Evolutionary conservation across 2,888 invertebrate species (phyloP).

Genomic region (Drosophila anceps): DNA sequence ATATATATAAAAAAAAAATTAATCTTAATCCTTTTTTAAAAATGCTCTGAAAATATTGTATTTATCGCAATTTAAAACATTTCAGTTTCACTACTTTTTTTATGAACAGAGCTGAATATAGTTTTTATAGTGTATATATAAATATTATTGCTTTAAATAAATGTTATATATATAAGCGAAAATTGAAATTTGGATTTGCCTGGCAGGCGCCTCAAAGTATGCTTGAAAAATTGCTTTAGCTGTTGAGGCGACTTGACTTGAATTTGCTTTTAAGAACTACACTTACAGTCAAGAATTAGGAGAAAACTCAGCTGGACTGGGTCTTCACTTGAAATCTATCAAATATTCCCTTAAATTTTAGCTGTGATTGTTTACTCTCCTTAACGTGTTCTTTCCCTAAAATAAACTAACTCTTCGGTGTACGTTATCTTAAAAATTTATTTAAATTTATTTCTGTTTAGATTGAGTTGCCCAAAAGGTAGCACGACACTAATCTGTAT

Average conservation of each 20-base stretch:
- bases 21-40: no score
- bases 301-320: background rate
- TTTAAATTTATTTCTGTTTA: no score
- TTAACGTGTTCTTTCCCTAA: no score
- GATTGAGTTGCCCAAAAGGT: no score
- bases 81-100: no score
- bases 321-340: background rate
- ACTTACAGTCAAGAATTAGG: no score
- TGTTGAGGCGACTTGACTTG: background rate
- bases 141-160: background rate
- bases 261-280: background rate
- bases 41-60: no score
- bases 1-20: no score
- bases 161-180: background rate
- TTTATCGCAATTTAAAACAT: no score
- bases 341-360: background rate
- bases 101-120: background rate
- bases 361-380: background rate
- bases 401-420: no score
- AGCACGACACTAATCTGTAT: no score
- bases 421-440: no score
- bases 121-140: background rate
- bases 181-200: background rate
- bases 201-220: background rate
- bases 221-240: background rate